Base-by-base conservation (phyloP, 1,140 invertebrate genomes). In the Saccostrea echinata region DNA sequence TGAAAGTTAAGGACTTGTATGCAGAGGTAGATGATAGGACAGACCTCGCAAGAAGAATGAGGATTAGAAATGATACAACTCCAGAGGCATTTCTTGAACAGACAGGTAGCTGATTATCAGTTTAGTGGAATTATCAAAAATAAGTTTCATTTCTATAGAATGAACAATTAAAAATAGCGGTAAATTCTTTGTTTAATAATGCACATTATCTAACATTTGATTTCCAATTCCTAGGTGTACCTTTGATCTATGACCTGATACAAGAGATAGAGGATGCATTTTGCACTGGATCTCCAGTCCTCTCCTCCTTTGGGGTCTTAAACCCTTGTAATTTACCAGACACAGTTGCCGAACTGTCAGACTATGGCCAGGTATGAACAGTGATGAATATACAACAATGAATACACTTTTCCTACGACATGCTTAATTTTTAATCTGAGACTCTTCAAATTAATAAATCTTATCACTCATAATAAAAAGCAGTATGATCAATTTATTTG, bases 261-360 rank as follows among this genome's bases (percentile, higher is more conserved):
- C 52, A 53, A 21, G 82, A 84, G n/a, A 33, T 53, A 18, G 82
- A 84, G 43, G 51, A 88, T 76, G 87, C 89, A 13, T 88, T 90
- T 51, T 80, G 71, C n/a, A 55, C 52, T 51, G 68, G 64, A 4
- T 43, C 84, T 9, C 51, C 84, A 35, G 87, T 90, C 6, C 82
- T 90, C 13, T 18, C 85, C 1, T 81, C 89, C 11, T 88, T 90
- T 84, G 86, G 85, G 24, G 27, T 90, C 1, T 43, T 90, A 9
- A 86, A 88, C 43, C 89, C 89, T 12, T 16, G 16, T 3, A 85
- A 85, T 33, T 30, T 64, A n/a, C 57, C 84, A 35, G 55, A 85
- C n/a, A 85, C 84, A 24, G 27, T 85, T 33, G 12, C 13, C 30
- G 84, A 85, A 35, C 27, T 85, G 24, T 52, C 9, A 18, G 84